Percentiles rank a stretch among this genome's conserved stretches.
Conservation (phyloP, 1,140 invertebrate species). For the Bombus confusus region DNA sequence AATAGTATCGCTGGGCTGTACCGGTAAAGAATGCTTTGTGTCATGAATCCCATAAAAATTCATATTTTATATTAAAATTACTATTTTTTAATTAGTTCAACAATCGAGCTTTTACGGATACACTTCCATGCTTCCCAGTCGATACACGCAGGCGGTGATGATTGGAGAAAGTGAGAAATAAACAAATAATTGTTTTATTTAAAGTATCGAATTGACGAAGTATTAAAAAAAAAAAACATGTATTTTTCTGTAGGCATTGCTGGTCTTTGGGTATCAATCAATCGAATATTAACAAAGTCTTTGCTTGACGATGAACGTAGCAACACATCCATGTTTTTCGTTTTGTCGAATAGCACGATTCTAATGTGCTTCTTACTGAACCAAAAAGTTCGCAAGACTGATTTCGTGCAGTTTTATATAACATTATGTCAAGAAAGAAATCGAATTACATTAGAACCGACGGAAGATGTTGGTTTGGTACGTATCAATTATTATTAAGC, state of each 20-base stretch:
- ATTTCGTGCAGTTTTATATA: constrained; percentile 93
- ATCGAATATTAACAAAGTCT: constrained; percentile 92
- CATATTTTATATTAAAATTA: neutral
- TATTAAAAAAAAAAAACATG: neutral
- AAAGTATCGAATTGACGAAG: neutral
- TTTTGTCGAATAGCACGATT: constrained; percentile 89
- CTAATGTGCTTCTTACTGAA: constrained; percentile 90
- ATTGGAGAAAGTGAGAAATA: constrained; percentile 92
- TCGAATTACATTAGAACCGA: constrained; percentile 89
- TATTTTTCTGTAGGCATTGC: constrained; percentile 86
- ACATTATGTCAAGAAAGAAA: constrained; percentile 88
- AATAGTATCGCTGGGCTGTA: constrained; percentile 93
- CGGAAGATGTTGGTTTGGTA: constrained; percentile 91
- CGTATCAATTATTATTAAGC: constrained; percentile 57
- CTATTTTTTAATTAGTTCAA: constrained; percentile 85
- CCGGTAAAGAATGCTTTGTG: constrained; percentile 83
- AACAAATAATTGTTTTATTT: constrained; percentile 15
- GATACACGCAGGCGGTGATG: constrained; percentile 97
- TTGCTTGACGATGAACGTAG: constrained; percentile 87
- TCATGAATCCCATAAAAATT: neutral
- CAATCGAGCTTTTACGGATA: constrained; percentile 97
- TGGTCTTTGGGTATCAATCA: constrained; percentile 92
- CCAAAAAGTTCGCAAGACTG: constrained; percentile 88
- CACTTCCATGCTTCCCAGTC: constrained; percentile 93
- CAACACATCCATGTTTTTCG: constrained; percentile 94